Evolutionary conservation across 2,888 invertebrate genomes (phyloP), one percentile per base, ranked within the genome.

Genomic region (Drepana falcataria): DNA sequence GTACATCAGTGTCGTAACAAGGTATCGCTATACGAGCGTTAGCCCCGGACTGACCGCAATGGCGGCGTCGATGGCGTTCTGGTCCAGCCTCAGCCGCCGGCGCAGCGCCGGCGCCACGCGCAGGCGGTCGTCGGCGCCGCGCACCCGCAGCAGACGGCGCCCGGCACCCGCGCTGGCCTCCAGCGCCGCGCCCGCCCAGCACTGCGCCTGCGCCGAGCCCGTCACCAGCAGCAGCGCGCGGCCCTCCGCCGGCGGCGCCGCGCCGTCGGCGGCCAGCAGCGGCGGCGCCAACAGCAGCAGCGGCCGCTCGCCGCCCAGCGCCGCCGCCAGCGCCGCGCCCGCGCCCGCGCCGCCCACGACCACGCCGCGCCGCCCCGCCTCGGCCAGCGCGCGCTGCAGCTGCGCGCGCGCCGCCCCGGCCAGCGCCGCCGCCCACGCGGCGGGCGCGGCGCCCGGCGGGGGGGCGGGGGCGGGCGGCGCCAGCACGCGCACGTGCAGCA

Each of bases 81-180:
- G 95, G 49, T 95, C 95, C 60, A 95, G 89, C 2, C 93, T 91
- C 56, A 93, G 93, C 7, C 90, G 84, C 58, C 92, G 89, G 67
- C 94, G 93, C 70, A 92, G 92, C 2, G 87, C 81, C 52, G 92
- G 90, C 9, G 92, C 90, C 76, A 95, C 86, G 47, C 94, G 86
- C 61, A 96, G 88, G 64, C 92, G 83, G 71, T 93, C 93, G 81
- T 95, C 95, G 0, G 94, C 94, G 49, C 94, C 94, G 49, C 94
- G 94, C 54, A 95, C 93, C 48, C 94, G 92, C 49, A 95, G 87
- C 58, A 64, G 93, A 79, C 60, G 87, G 65, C 94, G 90, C 48
- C 94, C 48, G 49, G 33, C 56, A 53, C 56, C 51, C 44, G 44
- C 5, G 58, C 59, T 66, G 65, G 55, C 57, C 47, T 52, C 53